phyloP scores from a whole-genome alignment of 2,113 vertebrate genomes.

The Vimba vimba region DNA sequence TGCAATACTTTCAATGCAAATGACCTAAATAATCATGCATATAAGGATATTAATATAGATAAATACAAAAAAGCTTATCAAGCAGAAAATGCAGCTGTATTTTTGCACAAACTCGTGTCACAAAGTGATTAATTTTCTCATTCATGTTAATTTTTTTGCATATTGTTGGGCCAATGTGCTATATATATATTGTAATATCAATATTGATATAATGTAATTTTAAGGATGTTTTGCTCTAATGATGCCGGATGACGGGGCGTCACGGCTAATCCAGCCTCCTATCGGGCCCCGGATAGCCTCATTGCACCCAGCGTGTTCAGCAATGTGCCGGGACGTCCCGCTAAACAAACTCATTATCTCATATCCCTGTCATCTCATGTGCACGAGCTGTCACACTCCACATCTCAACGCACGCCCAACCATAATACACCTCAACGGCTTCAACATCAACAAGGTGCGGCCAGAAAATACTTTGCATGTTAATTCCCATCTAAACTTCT shows the following conservation, averaged over 20 bases:
- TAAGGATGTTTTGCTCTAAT: background rate
- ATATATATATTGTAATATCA: no score
- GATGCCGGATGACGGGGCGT: background rate
- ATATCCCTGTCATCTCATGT: constrained; percentile 27
- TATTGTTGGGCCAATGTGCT: no score
- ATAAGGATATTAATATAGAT: no score
- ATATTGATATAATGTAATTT: no score
- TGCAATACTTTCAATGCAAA: background rate
- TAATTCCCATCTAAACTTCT: constrained; percentile 42
- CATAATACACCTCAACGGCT: background rate
- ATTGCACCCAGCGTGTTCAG: background rate
- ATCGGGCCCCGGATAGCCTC: background rate
- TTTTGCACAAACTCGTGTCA: no score
- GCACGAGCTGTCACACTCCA: background rate
- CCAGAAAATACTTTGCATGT: constrained; percentile 43
- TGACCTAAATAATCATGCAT: background rate
- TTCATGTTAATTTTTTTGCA: no score
- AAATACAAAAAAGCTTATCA: no score
- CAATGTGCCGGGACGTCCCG: constrained; percentile 23
- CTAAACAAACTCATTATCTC: constrained; percentile 58
- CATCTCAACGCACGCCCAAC: background rate
- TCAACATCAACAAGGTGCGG: constrained; percentile 40
- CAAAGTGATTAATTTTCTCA: no score
- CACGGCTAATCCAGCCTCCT: background rate
- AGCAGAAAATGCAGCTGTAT: no score